Evolutionary conservation across 2,113 vertebrate species (phyloP).

Genomic region (Sinocyclocheilus anophthalmus): DNA sequence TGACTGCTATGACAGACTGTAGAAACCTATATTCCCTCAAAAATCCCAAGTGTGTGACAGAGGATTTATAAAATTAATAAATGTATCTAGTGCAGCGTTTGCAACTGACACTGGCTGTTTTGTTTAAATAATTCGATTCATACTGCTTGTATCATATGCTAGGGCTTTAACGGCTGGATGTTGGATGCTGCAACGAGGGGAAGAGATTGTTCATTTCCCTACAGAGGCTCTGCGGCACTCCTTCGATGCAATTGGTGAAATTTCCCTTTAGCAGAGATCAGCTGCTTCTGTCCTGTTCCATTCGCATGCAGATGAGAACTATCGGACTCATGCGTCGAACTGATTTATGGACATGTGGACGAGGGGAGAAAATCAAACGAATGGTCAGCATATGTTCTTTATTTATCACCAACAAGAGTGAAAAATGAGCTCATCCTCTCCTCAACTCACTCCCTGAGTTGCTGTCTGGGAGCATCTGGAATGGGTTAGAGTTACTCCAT

Average conservation of each 20-base stretch:
- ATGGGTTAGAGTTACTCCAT: constrained; percentile 66
- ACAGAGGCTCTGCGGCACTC: constrained; percentile 37
- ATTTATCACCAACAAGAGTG: constrained; percentile 76
- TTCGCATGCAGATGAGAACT: constrained; percentile 29
- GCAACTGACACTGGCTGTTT: background rate
- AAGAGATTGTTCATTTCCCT: constrained; percentile 13
- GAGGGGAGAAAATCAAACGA: constrained; percentile 68
- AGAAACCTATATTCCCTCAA: background rate
- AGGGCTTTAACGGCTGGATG: background rate
- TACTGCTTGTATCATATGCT: background rate
- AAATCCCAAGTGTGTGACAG: background rate
- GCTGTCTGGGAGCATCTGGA: constrained; percentile 68
- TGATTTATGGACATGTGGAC: constrained; percentile 72
- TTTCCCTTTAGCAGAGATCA: constrained; percentile 16
- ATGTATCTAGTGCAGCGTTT: accelerated
- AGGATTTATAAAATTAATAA: background rate
- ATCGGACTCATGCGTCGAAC: background rate
- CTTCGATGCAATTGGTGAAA: background rate
- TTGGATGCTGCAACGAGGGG: background rate
- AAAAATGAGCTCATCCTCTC: constrained; percentile 77
- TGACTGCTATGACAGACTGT: background rate
- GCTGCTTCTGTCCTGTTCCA: constrained; percentile 51
- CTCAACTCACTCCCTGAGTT: constrained; percentile 57
- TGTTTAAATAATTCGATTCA: background rate
- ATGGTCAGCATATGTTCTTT: constrained; percentile 75